These are phyloP conservation scores for Heterodera filipjevi DNA, from an alignment of 2,888 invertebrate genomes.

Conservation along the genomic window DNA sequence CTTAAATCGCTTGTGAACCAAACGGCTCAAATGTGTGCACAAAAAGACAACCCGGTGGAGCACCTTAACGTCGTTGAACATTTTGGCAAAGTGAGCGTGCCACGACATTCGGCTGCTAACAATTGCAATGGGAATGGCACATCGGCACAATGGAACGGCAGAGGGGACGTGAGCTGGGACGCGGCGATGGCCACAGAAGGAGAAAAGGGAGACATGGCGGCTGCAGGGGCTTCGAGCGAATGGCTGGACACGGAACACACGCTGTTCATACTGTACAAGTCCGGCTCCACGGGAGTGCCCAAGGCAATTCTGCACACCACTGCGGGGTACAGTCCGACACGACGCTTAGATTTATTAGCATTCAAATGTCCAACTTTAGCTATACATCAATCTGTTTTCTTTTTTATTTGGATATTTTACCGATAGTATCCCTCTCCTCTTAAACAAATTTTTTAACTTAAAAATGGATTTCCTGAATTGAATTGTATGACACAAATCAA, in stretches of 20 bases:
- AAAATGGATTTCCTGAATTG: too few relatives aligned
- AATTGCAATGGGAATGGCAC: not conserved
- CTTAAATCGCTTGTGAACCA: conserved; percentile 86
- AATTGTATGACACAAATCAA: too few relatives aligned
- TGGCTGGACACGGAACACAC: conserved; percentile 97
- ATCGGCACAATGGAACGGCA: not conserved
- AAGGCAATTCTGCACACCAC: conserved; percentile 94
- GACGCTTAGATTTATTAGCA: too few relatives aligned
- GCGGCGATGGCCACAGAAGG: conserved; percentile 86
- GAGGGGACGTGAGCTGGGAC: conserved; percentile 14
- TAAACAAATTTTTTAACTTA: too few relatives aligned
- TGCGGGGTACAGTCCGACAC: conserved; percentile 75
- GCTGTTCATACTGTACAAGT: conserved; percentile 89
- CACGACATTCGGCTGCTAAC: not conserved
- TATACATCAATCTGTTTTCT: too few relatives aligned
- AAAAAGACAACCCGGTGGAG: conserved; percentile 31
- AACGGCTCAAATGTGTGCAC: conserved; percentile 62
- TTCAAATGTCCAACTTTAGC: too few relatives aligned
- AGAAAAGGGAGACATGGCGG: conserved; percentile 72
- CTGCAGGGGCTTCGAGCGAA: conserved; percentile 87
- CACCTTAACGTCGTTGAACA: conserved; percentile 81
- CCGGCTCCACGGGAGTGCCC: conserved; percentile 93
- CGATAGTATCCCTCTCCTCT: too few relatives aligned
- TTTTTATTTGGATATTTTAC: too few relatives aligned
- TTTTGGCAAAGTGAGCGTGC: conserved; percentile 69